Base-by-base conservation (phyloP, 1,140 invertebrate species). In the Lucilia sericata region DNA sequence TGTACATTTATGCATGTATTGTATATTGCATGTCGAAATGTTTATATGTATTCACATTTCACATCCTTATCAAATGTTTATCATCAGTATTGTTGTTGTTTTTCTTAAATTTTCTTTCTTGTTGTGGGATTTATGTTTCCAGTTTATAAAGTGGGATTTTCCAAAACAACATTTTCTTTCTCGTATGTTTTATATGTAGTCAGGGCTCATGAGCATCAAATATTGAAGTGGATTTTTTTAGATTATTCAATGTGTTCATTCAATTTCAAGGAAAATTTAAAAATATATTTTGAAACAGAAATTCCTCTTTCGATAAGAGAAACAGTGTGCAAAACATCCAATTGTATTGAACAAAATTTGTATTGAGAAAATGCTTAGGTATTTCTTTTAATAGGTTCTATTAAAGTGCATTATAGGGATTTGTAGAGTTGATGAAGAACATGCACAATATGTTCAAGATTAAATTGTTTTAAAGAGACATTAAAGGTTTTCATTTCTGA, bases 11-110 rank as follows among this genome's bases (percentile, higher is more conserved):
- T 42, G 42, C 42, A 42, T 42, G 42, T 42, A 42, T 42, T 42
- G 5, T 42, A 81, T 81, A 42, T 78, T 21, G 86, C 83, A 84
- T 55, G 84, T 88, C 85, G 87, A 88, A 88, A 60, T 60, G 55
- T n/a, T 60, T 60, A 42, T 42, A 42, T 42, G 42, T 42, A 42
- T 42, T 2, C 14, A n/a, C 14, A 70, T 70, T 70, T 19, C 65
- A 60, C n/a, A 70, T 70, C 19, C 65, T 70, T 70, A 70, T 70
- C 65, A 70, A 21, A 70, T 70, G 65, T 21, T 70, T 70, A 70
- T 70, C 65, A 70, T 70, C 65, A 70, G 9, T 19, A 70, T 70
- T 70, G 65, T 25, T 70, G 51, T 17, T 55, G 51, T 55, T 55
- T 55, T 55, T 55, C 17, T 13, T 55, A 4, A 12, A 17, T 12